Percentiles rank a stretch among this genome's conserved stretches.
Conservation (phyloP, 2,888 invertebrate species). For the Abrostola triplasia region DNA sequence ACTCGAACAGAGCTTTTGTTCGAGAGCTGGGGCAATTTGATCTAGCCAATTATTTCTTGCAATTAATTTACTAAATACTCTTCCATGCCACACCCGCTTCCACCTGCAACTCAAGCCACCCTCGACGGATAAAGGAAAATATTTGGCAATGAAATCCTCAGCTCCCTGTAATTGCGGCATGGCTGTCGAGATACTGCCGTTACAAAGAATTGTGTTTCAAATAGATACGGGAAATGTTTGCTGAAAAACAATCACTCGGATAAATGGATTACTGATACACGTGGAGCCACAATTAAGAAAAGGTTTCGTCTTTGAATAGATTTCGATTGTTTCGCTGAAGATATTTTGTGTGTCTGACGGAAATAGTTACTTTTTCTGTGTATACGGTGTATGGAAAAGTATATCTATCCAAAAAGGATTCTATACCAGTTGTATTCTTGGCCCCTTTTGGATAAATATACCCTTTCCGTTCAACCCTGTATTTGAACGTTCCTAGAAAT, state of each 20-base stretch:
- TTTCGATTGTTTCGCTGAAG: conserved; percentile 24
- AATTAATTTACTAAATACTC: neutral
- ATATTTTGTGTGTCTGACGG: conserved; percentile 4
- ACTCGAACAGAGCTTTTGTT: too few species aligned
- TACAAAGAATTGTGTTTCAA: conserved; percentile 58
- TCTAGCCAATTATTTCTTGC: too few species aligned
- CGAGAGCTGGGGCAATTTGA: too few species aligned
- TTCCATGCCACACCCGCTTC: neutral
- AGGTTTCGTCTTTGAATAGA: conserved; percentile 36
- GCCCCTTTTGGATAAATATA: too few species aligned
- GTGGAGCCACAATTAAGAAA: conserved; percentile 51
- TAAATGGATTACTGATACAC: conserved; percentile 52
- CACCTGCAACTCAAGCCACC: conserved; percentile 42
- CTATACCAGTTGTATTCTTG: too few species aligned
- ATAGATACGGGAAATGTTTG: conserved; percentile 42
- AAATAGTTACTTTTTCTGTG: too few species aligned
- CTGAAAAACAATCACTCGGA: conserved; percentile 53
- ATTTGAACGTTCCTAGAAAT: too few species aligned
- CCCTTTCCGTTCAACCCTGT: too few species aligned
- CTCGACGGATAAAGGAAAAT: conserved; percentile 79
- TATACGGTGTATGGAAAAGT: too few species aligned
- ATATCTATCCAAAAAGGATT: too few species aligned
- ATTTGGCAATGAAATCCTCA: conserved; percentile 85
- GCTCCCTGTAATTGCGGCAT: conserved; percentile 78
- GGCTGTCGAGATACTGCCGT: conserved; percentile 53